Conservation (phyloP, 2,888 invertebrate species). For the Agrotis ipsilon region DNA sequence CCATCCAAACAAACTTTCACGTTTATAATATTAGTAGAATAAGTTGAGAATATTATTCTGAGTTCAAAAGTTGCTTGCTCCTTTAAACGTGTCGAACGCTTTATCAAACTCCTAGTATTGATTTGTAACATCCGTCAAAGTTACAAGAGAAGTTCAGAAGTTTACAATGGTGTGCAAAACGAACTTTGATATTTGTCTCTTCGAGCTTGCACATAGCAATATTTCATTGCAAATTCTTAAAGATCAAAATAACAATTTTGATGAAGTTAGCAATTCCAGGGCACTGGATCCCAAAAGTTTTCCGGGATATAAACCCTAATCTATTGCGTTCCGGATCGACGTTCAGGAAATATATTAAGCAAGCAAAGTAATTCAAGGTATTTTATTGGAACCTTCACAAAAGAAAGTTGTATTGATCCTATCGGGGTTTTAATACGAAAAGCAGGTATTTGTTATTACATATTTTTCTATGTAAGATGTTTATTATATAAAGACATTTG, state of each 20-base stretch:
- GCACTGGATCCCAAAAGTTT: background rate
- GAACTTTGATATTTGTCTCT: background rate
- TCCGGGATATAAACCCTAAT: slow-evolving; percentile 7
- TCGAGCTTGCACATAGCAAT: background rate
- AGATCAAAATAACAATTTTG: slow-evolving; percentile 1
- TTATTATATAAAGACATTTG: slow-evolving; percentile 9
- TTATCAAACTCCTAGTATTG: background rate
- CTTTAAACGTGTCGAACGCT: background rate
- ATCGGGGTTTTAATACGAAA: background rate
- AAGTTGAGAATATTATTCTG: background rate
- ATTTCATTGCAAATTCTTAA: background rate
- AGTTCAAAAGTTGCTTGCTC: background rate
- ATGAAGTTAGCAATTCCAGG: background rate
- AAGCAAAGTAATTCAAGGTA: slow-evolving; percentile 9
- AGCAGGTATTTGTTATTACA: slow-evolving; percentile 4
- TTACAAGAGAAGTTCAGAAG: background rate
- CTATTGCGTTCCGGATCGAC: slow-evolving; percentile 6
- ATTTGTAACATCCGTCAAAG: slow-evolving; percentile 6
- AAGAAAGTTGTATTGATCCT: background rate
- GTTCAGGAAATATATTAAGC: slow-evolving; percentile 15
- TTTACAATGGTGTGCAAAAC: slow-evolving; percentile 6
- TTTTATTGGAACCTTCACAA: background rate
- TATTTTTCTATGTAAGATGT: too few species aligned
- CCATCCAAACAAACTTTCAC: too few species aligned
- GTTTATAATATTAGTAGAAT: too few species aligned